Evolutionary conservation across 2,888 invertebrate genomes (phyloP), one percentile per base, ranked within the genome.

Genomic region (Mactromeris polynyma): DNA sequence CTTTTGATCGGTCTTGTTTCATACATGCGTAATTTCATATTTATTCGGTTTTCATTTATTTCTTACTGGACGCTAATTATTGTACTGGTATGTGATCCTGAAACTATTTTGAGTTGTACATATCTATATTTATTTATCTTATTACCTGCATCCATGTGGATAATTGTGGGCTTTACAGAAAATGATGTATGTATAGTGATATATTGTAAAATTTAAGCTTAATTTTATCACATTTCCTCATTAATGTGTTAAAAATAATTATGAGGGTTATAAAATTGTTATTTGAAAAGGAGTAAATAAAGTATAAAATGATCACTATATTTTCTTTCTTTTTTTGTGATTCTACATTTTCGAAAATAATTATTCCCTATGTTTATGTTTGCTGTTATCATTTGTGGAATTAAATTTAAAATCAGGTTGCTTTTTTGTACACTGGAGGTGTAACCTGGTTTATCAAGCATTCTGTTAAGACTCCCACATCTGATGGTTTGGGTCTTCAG

Each of bases 201-300:
- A 11, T 7, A 64, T 26, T 64, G 26, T 64, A 26, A 64, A 64
- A 6, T 64, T 4, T 21, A 64, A n/a, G 26, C 58, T 64, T 26
- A 6, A n/a, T 2, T 64, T 26, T 0, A 26, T 64, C 58, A 64
- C 58, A 64, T 64, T 64, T 64, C 26, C 58, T 64, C 58, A 64
- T 26, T 4, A 64, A 64, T 64, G 58, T 64, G 58, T 7, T 64
- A n/a, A 64, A 58, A n/a, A 64, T 64, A 64, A 11, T 17, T 64
- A 26, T 64, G 58, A 64, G 58, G 58, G 58, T 64, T 64, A 26
- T 64, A 64, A 21, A 64, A n/a, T 26, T 64, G 58, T 64, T 64
- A 64, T 64, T 64, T 64, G 58, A 64, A n/a, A 26, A 26, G 58
- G 26, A 64, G n/a, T 26, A 64, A 64, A 64, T 64, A 26, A 64